phyloP scores from a whole-genome alignment of 2,888 invertebrate species.

The Temnothorax rugatulus region DNA sequence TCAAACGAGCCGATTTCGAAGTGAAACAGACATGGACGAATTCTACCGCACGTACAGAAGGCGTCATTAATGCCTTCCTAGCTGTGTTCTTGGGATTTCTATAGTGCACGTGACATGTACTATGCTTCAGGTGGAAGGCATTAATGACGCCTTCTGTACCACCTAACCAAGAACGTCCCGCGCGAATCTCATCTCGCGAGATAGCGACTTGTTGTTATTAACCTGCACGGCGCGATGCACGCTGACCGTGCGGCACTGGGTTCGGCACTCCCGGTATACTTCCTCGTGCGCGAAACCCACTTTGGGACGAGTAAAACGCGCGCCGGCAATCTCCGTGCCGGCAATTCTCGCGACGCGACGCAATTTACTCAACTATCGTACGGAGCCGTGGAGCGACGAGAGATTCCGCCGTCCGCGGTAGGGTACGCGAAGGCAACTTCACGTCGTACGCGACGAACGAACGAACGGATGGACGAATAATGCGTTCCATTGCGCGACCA shows the following conservation, averaged over 20 bases:
- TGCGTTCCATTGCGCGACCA: neutral
- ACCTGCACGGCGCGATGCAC: neutral
- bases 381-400: neutral
- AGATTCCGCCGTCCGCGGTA: neutral
- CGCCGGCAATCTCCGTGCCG: no score
- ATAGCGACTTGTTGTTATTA: neutral
- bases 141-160: no score
- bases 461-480: neutral
- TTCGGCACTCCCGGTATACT: neutral
- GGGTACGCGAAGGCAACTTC: neutral
- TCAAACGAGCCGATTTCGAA: neutral
- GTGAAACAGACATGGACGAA: no score
- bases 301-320: neutral
- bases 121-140: no score
- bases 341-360: neutral
- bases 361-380: neutral
- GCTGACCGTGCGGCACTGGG: neutral
- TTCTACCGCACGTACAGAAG: neutral
- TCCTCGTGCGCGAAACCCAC: neutral
- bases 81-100: no score
- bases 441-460: neutral
- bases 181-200: neutral
- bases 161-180: neutral
- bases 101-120: no score
- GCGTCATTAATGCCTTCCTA: no score